Base-by-base conservation (phyloP, 1,140 invertebrate genomes). In the Gonatopus flavifemur region DNA sequence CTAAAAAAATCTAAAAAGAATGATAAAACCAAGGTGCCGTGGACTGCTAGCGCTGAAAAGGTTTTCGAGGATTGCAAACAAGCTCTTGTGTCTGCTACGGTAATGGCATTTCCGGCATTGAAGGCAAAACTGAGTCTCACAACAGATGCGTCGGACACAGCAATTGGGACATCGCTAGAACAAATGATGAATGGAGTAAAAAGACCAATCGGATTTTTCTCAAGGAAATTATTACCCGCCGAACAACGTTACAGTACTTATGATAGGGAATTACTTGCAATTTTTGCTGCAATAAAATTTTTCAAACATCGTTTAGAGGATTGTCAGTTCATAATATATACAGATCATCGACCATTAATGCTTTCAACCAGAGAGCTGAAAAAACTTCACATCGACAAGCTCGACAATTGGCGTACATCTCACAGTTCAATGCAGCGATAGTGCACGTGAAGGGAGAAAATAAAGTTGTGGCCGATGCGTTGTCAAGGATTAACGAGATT, bases 311-410 rank as follows among this genome's bases (percentile, higher is more conserved):
- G n/a, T 2, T 9, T 35, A 6, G 28, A 51, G 32, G 39, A 35
- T 0, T 4, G 25, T 8, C 4, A n/a, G 1, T 4, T 51, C 1
- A n/a, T 13, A 1, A 51, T 51, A 3, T 8, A 20, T 2, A 51
- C 41, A 2, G 49, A 51, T 13, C 41, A 51, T 19, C 37, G 24
- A 12, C 49, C 49, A 1, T 10, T 49, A 2, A 41, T n/a, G 35
- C 35, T 4, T 44, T 39, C 12, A 8, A 33, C 1, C 40, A 51
- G 16, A 30, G n/a, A 22, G 0, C 16, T 2, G 41, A 51, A 3
- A 51, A 51, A 20, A 25, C 25, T 0, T 24, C 33, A 2, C 24
- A 19, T 13, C 3, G 45, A 16, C 45, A 47, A n/a, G 2, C 2
- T 1, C 13, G 35, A 15, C 40, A 51, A 7, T 15, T 51, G 0